These are phyloP conservation scores for Channa maculata DNA, from an alignment of 2,113 vertebrate genomes.

Conservation along the genomic window DNA sequence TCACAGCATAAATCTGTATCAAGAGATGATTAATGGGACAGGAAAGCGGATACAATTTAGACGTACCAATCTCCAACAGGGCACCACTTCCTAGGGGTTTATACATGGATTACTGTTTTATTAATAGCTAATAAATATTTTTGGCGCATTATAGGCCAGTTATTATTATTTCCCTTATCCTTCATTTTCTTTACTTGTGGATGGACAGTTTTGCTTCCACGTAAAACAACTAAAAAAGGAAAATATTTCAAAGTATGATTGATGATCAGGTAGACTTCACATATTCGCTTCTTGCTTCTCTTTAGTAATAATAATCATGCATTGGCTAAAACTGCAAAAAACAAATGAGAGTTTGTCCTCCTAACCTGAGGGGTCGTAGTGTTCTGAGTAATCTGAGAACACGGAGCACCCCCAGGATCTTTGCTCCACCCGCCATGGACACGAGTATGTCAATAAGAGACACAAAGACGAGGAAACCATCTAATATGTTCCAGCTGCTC, in stretches of 20 bases:
- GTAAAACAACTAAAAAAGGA: too few species aligned
- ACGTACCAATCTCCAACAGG: not conserved
- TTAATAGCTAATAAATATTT: not conserved
- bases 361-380: conserved; percentile 85
- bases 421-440: conserved; percentile 79
- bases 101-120: not conserved
- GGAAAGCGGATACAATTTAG: not conserved
- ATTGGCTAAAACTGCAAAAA: not conserved
- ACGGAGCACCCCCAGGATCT: conserved; percentile 79
- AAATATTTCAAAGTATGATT: too few species aligned
- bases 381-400: conserved; percentile 78
- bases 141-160: too few species aligned
- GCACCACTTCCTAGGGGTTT: not conserved
- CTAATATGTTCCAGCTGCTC: conserved; percentile 81
- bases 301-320: not conserved
- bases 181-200: too few species aligned
- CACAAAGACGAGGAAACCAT: conserved; percentile 79
- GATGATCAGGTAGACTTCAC: too few species aligned
- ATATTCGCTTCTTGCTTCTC: too few species aligned
- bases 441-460: conserved; percentile 79
- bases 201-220: not conserved
- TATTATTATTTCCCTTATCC: too few species aligned
- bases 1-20: not conserved
- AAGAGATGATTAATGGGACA: not conserved
- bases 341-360: not conserved